A percentile compares a stretch with the other conserved stretches of the same genome.
phyloP scores from a whole-genome alignment of 2,888 invertebrate genomes.

The Napeogenes inachia region DNA sequence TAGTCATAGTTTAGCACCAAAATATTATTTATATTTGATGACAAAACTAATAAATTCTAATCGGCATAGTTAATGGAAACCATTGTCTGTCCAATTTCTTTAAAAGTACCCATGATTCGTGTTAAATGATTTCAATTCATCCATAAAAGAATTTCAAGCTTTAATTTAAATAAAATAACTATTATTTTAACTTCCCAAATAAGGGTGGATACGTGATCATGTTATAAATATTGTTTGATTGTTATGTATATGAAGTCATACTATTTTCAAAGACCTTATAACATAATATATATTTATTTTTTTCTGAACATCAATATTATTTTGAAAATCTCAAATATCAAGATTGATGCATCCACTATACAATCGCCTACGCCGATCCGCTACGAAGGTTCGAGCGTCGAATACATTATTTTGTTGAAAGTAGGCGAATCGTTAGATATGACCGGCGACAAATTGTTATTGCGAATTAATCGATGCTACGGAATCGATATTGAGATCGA shows the following conservation, averaged over 20 bases:
- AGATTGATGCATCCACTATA: conserved; percentile 40
- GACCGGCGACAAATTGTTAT: conserved; percentile 73
- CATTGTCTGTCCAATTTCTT: conserved; percentile 30
- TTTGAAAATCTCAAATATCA: conserved; percentile 45
- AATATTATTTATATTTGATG: conserved; percentile 9
- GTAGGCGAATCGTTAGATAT: conserved; percentile 67
- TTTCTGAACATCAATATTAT: no score
- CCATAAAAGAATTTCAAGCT: conserved; percentile 20
- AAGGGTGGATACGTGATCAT: conserved; percentile 21
- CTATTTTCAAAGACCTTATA: background rate
- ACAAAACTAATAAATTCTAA: conserved; percentile 25
- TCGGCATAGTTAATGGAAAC: conserved; percentile 25
- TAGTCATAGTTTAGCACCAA: no score
- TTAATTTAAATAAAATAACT: conserved; percentile 23
- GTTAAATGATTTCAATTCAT: conserved; percentile 26
- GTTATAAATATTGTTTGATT: conserved; percentile 8
- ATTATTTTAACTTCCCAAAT: conserved; percentile 23
- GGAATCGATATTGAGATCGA: conserved; percentile 38
- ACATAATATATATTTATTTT: no score
- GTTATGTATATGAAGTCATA: background rate
- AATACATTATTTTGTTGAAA: conserved; percentile 69
- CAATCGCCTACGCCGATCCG: conserved; percentile 63
- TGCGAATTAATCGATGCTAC: conserved; percentile 66
- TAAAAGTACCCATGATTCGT: conserved; percentile 21
- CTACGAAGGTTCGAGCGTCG: conserved; percentile 62